These are phyloP conservation scores for Thamnophis elegans DNA, from an alignment of 2,797 vertebrate genomes.

Conservation along the genomic window DNA sequence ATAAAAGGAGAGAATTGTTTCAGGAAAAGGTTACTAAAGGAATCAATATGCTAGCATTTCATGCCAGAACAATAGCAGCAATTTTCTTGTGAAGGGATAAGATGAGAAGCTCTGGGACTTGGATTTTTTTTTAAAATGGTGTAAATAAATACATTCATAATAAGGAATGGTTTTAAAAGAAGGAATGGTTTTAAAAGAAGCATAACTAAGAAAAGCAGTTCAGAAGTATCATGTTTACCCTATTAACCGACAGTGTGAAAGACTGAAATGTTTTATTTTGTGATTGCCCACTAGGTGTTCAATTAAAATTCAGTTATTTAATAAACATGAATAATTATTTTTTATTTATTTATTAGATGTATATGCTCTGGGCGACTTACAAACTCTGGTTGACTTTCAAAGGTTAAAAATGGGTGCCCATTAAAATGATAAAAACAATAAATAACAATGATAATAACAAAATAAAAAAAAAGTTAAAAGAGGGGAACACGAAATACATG, in stretches of 20 bases:
- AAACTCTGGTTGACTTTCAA: no score
- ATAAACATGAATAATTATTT: not conserved
- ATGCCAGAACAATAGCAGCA: not conserved
- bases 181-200: not conserved
- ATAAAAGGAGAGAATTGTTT: not conserved
- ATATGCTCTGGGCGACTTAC: not conserved
- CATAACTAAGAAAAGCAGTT: not conserved
- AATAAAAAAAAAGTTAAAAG: not conserved
- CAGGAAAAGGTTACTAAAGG: not conserved
- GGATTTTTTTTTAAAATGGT: not conserved
- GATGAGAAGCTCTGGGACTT: no score
- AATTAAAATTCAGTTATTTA: not conserved
- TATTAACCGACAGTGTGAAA: not conserved
- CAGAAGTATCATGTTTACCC: not conserved
- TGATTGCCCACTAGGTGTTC: not conserved
- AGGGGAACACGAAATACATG: not conserved
- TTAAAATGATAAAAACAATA: not conserved
- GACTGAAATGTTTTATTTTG: not conserved
- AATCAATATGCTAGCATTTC: not conserved
- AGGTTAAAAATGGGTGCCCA: not conserved
- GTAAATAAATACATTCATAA: not conserved
- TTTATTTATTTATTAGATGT: not conserved
- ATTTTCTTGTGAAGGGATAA: not conserved
- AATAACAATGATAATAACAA: not conserved
- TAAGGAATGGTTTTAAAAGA: not conserved